A percentile compares a stretch with the other conserved stretches of the same genome.
Conservation (phyloP, 2,113 vertebrate genomes). For the Erpornis zantholeuca region DNA sequence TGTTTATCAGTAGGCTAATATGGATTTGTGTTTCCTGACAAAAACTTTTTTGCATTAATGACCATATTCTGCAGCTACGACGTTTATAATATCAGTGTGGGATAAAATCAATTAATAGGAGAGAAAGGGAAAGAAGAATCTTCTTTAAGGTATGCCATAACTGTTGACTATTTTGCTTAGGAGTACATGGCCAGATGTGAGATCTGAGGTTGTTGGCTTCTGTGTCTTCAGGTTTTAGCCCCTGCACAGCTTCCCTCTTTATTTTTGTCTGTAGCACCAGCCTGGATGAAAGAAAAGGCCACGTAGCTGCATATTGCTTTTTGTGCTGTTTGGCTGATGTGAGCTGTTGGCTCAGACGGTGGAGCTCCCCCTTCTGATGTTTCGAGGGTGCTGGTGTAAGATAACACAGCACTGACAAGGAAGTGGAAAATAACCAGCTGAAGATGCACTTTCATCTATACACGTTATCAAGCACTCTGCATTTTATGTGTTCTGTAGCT, state of each 20-base stretch:
- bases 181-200: neutral
- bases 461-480: neutral
- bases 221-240: neutral
- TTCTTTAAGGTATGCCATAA: neutral
- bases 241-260: neutral
- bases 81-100: neutral
- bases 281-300: neutral
- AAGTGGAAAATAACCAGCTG: neutral
- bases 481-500: neutral
- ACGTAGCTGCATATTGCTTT: neutral
- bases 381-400: neutral
- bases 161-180: neutral
- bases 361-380: neutral
- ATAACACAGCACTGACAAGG: neutral
- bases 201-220: neutral
- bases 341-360: neutral
- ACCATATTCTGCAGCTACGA: neutral
- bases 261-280: neutral
- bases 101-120: conserved; percentile 4
- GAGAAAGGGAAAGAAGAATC: neutral
- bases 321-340: neutral
- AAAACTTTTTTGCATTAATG: neutral
- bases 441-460: neutral
- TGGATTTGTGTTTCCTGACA: neutral
- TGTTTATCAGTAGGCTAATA: neutral